These are phyloP conservation scores for Drosophila paracracens DNA, from an alignment of 2,888 invertebrate species.

Conservation along the genomic window DNA sequence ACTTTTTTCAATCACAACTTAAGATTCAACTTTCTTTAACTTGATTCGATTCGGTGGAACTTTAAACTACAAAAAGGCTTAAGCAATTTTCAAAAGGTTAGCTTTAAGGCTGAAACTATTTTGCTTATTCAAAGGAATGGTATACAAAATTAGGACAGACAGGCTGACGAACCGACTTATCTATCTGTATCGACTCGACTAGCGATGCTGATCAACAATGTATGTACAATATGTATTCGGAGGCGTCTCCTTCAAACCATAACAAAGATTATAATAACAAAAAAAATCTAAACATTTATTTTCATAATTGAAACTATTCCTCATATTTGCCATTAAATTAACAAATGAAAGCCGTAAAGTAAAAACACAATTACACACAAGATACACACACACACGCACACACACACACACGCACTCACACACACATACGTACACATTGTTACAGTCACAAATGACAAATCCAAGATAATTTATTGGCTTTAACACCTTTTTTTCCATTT, in stretches of 20 bases:
- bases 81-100: too few species aligned
- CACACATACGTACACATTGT: slow-evolving; percentile 30
- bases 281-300: not conserved
- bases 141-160: not conserved
- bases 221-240: not conserved
- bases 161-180: not conserved
- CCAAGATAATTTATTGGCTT: slow-evolving; percentile 82
- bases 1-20: too few species aligned
- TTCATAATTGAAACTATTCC: not conserved
- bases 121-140: not conserved
- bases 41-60: too few species aligned
- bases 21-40: too few species aligned
- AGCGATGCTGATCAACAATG: not conserved
- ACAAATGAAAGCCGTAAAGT: slow-evolving; percentile 46
- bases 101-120: not conserved
- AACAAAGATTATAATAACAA: not conserved
- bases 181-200: not conserved
- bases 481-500: slow-evolving; percentile 65
- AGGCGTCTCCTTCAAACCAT: not conserved
- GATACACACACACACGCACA: slow-evolving; percentile 27
- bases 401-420: slow-evolving; percentile 23
- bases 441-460: slow-evolving; percentile 53
- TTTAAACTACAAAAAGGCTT: not conserved
- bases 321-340: slow-evolving; percentile 33
- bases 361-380: slow-evolving; percentile 45